Evolutionary conservation across 2,797 vertebrate species (phyloP), one percentile per base, ranked within the genome.

Genomic region (Luscinia luscinia): DNA sequence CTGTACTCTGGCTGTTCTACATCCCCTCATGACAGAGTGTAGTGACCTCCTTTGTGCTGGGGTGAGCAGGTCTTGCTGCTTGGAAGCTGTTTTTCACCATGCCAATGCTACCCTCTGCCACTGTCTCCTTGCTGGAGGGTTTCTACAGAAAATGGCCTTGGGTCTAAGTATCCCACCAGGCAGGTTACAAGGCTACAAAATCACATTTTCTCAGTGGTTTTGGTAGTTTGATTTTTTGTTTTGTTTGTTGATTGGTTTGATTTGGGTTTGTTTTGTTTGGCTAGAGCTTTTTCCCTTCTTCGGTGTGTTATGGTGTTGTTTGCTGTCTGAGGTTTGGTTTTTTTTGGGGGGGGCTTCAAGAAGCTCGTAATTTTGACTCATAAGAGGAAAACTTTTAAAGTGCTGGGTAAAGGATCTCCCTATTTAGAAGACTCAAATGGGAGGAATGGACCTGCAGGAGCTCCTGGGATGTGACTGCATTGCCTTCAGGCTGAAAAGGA

Each of bases 381-480:
- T 19, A 41, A 51, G 62, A 81, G 21, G 16, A 34, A 81, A 69
- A 36, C 3, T 23, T 73, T 57, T 11, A 30, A 61, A 86, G 52
- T 15, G 8, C 41, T 30, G 2, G 2, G 9, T 41, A n/a, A 83
- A 9, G 9, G 12, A 2, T 34, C 6, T 52, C 23, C 11, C 7
- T 67, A 2, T 3, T 17, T 67, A 19, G 32, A 80, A 19, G 28
- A 62, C 7, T 77, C 34, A 63, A 0, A 12, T 70, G 19, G 12
- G 17, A 83, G 52, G 27, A 46, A 43, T 20, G 11, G 46, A 20
- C 10, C 6, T 0, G 0, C 0, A 4, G 62, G 36, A 73, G 7
- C 30, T 62, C 6, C 2, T 4, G 23, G 48, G 8, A 48, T 15
- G 10, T 78, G 46, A 27, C 24, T 55, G 6, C 40, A 21, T 43